phyloP scores from a whole-genome alignment of 2,888 invertebrate species.

The Xylota segnis region DNA sequence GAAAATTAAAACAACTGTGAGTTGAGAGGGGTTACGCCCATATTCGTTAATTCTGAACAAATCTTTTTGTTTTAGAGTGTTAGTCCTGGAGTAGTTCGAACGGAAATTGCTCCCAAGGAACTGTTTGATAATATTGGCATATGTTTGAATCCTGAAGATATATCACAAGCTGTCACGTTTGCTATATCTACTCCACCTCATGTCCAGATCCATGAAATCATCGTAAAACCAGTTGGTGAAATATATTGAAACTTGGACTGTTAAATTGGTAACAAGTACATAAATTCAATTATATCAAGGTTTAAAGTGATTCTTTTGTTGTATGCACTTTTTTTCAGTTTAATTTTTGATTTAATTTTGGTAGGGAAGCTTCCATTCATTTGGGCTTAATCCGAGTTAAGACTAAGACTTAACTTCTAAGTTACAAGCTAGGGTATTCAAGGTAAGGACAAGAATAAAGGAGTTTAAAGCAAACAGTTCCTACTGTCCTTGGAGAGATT shows the following conservation, averaged over 20 bases:
- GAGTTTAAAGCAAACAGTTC: too few species aligned
- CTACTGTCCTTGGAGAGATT: too few species aligned
- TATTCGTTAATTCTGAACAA: not conserved
- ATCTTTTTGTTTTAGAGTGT: conserved; percentile 26
- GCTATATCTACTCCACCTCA: conserved; percentile 56
- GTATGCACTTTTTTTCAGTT: too few species aligned
- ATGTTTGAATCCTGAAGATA: conserved; percentile 39
- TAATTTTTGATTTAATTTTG: too few species aligned
- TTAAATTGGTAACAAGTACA: too few species aligned
- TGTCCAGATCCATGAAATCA: conserved; percentile 62
- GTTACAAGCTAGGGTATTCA: too few species aligned
- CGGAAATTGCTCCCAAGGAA: conserved; percentile 60
- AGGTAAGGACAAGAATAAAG: too few species aligned
- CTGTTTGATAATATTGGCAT: conserved; percentile 78
- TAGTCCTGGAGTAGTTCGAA: conserved; percentile 49
- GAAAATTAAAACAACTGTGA: conserved; percentile 83
- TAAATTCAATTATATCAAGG: not conserved
- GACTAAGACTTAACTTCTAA: too few species aligned
- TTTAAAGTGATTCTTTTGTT: too few species aligned
- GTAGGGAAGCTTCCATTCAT: too few species aligned
- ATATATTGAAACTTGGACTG: not conserved
- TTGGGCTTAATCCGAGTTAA: too few species aligned
- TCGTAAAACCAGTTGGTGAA: conserved; percentile 54
- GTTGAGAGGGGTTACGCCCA: too few species aligned
- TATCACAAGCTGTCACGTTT: conserved; percentile 51